These are phyloP conservation scores for Ophraella communa DNA, from an alignment of 2,888 invertebrate species.

Conservation along the genomic window DNA sequence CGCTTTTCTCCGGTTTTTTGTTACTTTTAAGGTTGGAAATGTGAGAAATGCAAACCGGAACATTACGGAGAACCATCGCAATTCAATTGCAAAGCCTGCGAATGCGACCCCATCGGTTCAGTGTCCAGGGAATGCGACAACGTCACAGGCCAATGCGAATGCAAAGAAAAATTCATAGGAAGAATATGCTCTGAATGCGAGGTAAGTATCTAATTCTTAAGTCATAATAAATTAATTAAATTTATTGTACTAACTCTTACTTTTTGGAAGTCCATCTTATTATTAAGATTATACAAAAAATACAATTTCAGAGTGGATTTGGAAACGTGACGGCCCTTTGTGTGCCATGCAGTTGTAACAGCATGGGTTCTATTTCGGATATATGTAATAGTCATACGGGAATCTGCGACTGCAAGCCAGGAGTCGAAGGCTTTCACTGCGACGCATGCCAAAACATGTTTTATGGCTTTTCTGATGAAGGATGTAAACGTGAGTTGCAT, in stretches of 20 bases:
- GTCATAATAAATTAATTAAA: no score
- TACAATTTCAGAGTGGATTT: conserved; percentile 64
- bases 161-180: conserved; percentile 74
- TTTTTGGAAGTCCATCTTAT: neutral
- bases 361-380: conserved; percentile 69
- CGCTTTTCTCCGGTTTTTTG: neutral
- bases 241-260: no score
- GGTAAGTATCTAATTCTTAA: conserved; percentile 50
- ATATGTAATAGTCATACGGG: conserved; percentile 80
- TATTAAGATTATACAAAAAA: neutral
- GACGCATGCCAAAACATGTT: conserved; percentile 74
- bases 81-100: conserved; percentile 74
- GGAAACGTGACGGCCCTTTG: conserved; percentile 83
- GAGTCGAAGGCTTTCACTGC: conserved; percentile 81
- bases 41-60: conserved; percentile 71
- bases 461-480: conserved; percentile 71
- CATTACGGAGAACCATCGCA: conserved; percentile 71
- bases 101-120: conserved; percentile 80
- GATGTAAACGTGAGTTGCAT: conserved; percentile 72
- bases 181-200: conserved; percentile 75
- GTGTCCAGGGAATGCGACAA: conserved; percentile 73
- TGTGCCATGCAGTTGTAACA: conserved; percentile 78
- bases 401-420: conserved; percentile 77
- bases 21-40: conserved; percentile 66
- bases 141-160: conserved; percentile 77